Evolutionary conservation across 1,140 invertebrate species (phyloP).

Genomic region (Diploscapter pachys): DNA sequence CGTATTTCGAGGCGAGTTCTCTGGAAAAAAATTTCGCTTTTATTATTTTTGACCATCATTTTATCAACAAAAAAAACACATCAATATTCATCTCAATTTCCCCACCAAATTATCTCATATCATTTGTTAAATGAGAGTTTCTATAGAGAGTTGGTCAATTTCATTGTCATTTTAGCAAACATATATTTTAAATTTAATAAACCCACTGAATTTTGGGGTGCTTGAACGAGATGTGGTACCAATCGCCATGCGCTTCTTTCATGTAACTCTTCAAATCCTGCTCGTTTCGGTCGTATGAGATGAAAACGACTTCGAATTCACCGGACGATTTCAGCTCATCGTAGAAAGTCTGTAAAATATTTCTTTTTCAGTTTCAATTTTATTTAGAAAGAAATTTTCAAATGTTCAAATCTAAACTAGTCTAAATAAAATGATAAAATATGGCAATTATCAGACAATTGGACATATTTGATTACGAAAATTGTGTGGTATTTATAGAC

Average conservation of each 20-base stretch:
- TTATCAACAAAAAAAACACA: background rate
- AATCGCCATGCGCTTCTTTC: slow-evolving; percentile 59
- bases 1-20: slow-evolving; percentile 69
- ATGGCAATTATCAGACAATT: background rate
- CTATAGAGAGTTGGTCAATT: background rate
- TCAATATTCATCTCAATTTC: background rate
- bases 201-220: slow-evolving; percentile 32
- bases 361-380: slow-evolving; percentile 18
- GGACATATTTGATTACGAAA: too few relatives aligned
- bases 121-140: slow-evolving; percentile 3
- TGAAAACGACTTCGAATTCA: slow-evolving; percentile 59
- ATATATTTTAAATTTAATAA: background rate
- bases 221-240: slow-evolving; percentile 55
- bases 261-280: slow-evolving; percentile 58
- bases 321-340: slow-evolving; percentile 34
- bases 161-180: background rate
- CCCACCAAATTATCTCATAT: background rate
- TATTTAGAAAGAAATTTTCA: background rate
- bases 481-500: too few relatives aligned
- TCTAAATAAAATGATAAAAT: background rate
- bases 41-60: too few relatives aligned
- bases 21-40: slow-evolving; percentile 26
- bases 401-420: background rate
- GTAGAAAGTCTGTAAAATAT: slow-evolving; percentile 27
- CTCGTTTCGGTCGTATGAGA: slow-evolving; percentile 57